Percentiles rank a stretch among this genome's conserved stretches.
phyloP scores from a whole-genome alignment of 2,797 vertebrate genomes.

The Parauchenoglanis ngamensis region DNA sequence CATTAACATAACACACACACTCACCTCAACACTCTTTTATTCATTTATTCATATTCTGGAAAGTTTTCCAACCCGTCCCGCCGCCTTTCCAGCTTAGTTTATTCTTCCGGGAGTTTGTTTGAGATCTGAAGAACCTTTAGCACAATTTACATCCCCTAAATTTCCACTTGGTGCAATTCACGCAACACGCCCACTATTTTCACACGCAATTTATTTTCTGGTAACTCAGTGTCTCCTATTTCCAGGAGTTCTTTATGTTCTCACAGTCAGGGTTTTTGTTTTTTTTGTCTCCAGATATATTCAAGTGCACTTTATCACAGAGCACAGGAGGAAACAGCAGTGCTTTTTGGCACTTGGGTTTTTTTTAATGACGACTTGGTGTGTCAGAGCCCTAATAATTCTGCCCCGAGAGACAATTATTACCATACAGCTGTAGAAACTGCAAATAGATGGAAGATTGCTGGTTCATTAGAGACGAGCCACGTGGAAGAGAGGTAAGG shows the following conservation, averaged over 20 bases:
- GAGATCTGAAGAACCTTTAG: not conserved
- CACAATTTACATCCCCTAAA: not conserved
- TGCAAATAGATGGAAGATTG: not conserved
- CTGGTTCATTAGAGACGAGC: conserved; percentile 14
- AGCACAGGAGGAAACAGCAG: not conserved
- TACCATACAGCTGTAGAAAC: not conserved
- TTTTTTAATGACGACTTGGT: not conserved
- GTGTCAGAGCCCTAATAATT: conserved; percentile 16
- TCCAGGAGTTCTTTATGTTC: not conserved
- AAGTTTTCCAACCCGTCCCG: not conserved
- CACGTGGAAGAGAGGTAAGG: not conserved
- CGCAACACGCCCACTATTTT: not conserved
- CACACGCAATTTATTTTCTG: not conserved
- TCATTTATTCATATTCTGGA: not conserved
- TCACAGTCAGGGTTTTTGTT: not conserved
- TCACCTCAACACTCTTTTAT: not conserved
- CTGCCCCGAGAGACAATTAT: conserved; percentile 7
- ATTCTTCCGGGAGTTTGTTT: not conserved
- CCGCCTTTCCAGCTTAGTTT: not conserved
- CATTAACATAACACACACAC: conserved; percentile 16
- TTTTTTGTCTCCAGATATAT: not conserved
- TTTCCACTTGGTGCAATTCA: not conserved
- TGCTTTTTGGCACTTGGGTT: not conserved
- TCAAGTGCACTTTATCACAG: not conserved
- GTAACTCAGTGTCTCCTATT: not conserved